Base-by-base conservation (phyloP, 2,113 vertebrate species). In the Gallinago media region DNA sequence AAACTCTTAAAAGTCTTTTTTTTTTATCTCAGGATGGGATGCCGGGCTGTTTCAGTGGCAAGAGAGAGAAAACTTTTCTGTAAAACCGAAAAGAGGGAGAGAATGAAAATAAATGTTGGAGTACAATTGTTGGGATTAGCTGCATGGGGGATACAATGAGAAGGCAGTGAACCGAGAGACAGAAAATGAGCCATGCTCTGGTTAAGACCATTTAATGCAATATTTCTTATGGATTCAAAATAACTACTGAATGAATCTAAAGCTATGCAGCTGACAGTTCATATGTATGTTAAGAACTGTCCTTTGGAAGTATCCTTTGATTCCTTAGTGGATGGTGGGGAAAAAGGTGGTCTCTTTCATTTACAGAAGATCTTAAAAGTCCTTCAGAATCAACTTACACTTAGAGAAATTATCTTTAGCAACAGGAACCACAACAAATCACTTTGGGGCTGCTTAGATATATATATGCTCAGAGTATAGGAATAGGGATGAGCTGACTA, bases 21-120 rank as follows among this genome's bases (percentile, higher is more conserved):
- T 81, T 81, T 20, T 46, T 52, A 56, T 21, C 1, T 2, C 3
- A 3, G 13, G 3, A 1, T 14, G 4, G 15, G 2, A 2, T 9
- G 11, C 44, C 11, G 2, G 11, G 4, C 2, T 6, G 1, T 84
- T 89, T 63, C 52, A 68, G 44, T 61, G 14, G 8, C 1, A 6
- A 38, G 56, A 77, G 55, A 46, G 42, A 50, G 15, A 40, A 6
- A 13, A 27, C 8, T 59, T 81, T 76, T 76, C 32, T 59, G 17
- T 63, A 55, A 76, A 82, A 73, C 11, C 15, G 42, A 61, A 70
- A 82, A 72, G 21, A 54, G 4, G 13, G 6, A 5, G 18, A 68
- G 14, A 88, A 83, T 31, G 15, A 68, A 59, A 85, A 62, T 11
- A 82, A 19, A 19, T 40, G 3, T n/a, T 76, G 47, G 47, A 67